These are phyloP conservation scores for Bombyx mandarina DNA, from an alignment of 1,140 invertebrate genomes.

Conservation along the genomic window DNA sequence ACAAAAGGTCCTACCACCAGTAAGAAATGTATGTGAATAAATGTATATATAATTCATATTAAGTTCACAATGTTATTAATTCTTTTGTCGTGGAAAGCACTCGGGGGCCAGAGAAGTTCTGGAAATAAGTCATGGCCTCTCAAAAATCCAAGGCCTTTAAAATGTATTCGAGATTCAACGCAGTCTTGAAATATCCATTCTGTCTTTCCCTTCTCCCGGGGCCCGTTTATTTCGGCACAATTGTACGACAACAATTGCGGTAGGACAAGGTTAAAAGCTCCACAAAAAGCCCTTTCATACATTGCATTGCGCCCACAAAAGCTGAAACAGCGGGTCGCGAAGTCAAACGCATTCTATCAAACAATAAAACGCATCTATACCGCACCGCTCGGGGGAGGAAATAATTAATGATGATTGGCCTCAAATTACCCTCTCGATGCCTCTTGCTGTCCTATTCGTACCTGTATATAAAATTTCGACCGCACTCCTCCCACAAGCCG, in stretches of 20 bases:
- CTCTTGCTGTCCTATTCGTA: constrained; percentile 29
- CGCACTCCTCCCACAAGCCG: constrained; percentile 36
- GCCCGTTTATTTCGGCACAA: too few species aligned
- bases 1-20: too few species aligned
- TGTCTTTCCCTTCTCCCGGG: too few species aligned
- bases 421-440: constrained; percentile 59
- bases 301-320: constrained; percentile 4
- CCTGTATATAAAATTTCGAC: constrained; percentile 12
- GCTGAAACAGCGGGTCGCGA: constrained; percentile 14
- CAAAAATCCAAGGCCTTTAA: too few species aligned
- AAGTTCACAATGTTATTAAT: too few species aligned
- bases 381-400: constrained; percentile 47
- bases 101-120: too few species aligned
- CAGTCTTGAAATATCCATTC: too few species aligned
- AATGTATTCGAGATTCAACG: too few species aligned
- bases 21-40: too few species aligned
- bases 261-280: background rate
- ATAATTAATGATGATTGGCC: constrained; percentile 70
- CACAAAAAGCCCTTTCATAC: background rate
- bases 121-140: too few species aligned
- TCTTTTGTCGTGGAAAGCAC: too few species aligned
- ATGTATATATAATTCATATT: too few species aligned
- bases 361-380: constrained; percentile 32
- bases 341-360: constrained; percentile 38
- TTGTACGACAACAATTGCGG: background rate